A percentile compares a stretch with the other conserved stretches of the same genome.
Conservation (phyloP, 2,888 invertebrate species). For the Drosophila mayaguana region DNA sequence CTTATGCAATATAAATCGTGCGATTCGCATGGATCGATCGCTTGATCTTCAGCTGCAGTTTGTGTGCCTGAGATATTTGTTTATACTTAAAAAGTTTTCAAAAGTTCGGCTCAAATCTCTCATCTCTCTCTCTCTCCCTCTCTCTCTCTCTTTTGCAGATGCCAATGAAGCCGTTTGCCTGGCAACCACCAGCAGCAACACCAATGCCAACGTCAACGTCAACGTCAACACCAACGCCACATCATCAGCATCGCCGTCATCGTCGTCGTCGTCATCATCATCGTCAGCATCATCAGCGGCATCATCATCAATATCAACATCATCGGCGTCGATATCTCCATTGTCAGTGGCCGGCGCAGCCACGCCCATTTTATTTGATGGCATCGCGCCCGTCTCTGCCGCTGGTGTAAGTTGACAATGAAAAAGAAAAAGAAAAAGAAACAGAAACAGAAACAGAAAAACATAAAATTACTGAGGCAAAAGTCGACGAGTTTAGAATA, state of each 20-base stretch:
- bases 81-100: background rate
- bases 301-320: slow-evolving; percentile 3
- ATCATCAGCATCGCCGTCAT: slow-evolving; percentile 8
- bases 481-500: background rate
- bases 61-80: background rate
- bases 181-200: slow-evolving; percentile 57
- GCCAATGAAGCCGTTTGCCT: slow-evolving; percentile 81
- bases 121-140: background rate
- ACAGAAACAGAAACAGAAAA: background rate
- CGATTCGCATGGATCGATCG: background rate
- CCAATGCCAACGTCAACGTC: background rate
- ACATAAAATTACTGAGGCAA: background rate
- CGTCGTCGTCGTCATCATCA: slow-evolving; percentile 13
- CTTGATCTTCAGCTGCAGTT: background rate
- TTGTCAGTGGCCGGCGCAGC: slow-evolving; percentile 52
- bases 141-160: slow-evolving; percentile 56
- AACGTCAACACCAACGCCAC: background rate
- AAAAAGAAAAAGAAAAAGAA: background rate
- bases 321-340: slow-evolving; percentile 24
- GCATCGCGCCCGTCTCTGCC: slow-evolving; percentile 83
- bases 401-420: slow-evolving; percentile 79
- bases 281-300: slow-evolving; percentile 16
- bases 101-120: background rate
- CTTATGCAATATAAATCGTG: slow-evolving; percentile 41
- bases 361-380: slow-evolving; percentile 83